Evolutionary conservation across 2,113 vertebrate genomes (phyloP).

Genomic region (Rhadina sibilatrix): DNA sequence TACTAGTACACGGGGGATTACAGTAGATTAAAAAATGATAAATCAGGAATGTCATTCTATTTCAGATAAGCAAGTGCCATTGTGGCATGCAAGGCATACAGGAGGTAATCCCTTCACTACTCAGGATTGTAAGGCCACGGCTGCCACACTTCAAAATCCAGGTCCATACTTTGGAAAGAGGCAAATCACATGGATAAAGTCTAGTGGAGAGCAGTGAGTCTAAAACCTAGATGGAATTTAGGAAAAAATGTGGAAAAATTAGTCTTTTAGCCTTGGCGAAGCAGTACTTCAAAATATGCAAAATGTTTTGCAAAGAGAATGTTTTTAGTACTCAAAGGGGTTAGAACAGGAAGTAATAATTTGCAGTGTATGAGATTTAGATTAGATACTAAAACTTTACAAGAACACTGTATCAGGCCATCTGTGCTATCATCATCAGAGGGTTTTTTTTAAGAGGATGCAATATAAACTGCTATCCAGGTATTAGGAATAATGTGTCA

Average conservation of each 20-base stretch:
- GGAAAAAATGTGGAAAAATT: neutral
- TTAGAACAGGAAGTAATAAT: neutral
- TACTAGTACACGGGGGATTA: neutral
- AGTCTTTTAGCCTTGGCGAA: neutral
- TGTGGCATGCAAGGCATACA: neutral
- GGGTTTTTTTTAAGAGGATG: neutral
- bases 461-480: neutral
- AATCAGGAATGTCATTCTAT: neutral
- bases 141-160: neutral
- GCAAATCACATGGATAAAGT: neutral
- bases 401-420: neutral
- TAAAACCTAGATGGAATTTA: neutral
- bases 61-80: neutral
- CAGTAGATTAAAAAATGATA: neutral
- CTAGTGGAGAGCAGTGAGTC: neutral
- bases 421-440: neutral
- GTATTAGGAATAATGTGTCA: neutral
- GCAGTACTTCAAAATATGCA: neutral
- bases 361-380: neutral
- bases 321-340: neutral
- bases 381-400: neutral
- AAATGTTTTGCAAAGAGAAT: neutral
- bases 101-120: neutral
- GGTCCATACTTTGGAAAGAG: neutral
- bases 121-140: neutral